These are phyloP conservation scores for Forficula auricularia DNA, from an alignment of 1,140 invertebrate species.

Conservation along the genomic window DNA sequence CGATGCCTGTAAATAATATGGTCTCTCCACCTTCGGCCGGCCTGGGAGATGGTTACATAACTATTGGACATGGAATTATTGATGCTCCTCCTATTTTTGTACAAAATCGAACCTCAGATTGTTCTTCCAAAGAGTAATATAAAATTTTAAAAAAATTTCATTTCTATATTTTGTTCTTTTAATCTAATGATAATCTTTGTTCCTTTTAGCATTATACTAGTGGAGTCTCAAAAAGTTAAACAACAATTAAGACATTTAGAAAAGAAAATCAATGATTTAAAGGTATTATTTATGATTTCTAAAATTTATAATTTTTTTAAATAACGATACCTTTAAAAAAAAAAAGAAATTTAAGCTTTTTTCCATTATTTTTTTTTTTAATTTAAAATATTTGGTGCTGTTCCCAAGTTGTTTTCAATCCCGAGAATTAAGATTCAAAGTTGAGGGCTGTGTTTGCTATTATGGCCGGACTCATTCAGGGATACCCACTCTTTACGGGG, in stretches of 20 bases:
- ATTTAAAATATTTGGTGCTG: too few relatives aligned
- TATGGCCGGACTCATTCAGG: too few relatives aligned
- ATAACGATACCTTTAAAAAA: neutral
- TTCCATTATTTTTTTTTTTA: too few relatives aligned
- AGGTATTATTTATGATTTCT: slow-evolving; percentile 23
- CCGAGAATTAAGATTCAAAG: too few relatives aligned
- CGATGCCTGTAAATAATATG: slow-evolving; percentile 9
- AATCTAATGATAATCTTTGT: too few relatives aligned
- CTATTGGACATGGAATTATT: slow-evolving; percentile 26
- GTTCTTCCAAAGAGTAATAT: slow-evolving; percentile 27
- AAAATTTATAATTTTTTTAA: neutral
- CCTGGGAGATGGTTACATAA: slow-evolving; percentile 29
- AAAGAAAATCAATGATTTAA: slow-evolving; percentile 44
- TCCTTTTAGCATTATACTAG: slow-evolving; percentile 25
- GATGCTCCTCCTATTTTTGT: slow-evolving; percentile 25
- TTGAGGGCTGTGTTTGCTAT: too few relatives aligned
- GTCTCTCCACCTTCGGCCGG: slow-evolving; percentile 9
- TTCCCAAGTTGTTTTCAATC: too few relatives aligned
- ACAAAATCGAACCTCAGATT: slow-evolving; percentile 11
- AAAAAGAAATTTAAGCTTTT: too few relatives aligned
- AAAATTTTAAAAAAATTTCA: neutral
- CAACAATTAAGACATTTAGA: slow-evolving; percentile 43
- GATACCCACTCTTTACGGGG: too few relatives aligned
- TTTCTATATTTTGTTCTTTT: too few relatives aligned
- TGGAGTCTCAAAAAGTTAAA: slow-evolving; percentile 43